A percentile compares a stretch with the other conserved stretches of the same genome.
phyloP scores from a whole-genome alignment of 1,140 invertebrate genomes.

The Sycophaga agraensis region DNA sequence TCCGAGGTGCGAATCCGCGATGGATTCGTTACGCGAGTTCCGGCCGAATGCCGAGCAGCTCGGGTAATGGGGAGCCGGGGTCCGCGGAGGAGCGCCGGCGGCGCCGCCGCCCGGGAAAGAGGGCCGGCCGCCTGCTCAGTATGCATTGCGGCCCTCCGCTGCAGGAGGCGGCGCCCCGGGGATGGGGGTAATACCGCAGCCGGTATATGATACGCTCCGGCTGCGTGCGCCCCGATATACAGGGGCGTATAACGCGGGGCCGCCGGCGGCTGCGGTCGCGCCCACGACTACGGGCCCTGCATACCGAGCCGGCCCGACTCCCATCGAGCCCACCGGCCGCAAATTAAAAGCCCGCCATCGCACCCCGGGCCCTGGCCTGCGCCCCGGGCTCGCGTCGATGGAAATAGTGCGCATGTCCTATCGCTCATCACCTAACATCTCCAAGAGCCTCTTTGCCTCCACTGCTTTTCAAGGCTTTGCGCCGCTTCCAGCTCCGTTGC shows the following conservation, averaged over 20 bases:
- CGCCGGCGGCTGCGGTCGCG: neutral
- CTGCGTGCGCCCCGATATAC: neutral
- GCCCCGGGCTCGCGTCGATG: too few relatives aligned
- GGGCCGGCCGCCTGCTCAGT: constrained; percentile 48
- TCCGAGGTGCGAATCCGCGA: too few relatives aligned
- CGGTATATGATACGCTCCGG: constrained; percentile 44
- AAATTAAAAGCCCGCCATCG: too few relatives aligned
- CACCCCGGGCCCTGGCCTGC: too few relatives aligned
- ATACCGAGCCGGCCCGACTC: neutral
- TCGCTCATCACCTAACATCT: too few relatives aligned
- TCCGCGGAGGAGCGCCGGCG: neutral
- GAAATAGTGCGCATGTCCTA: too few relatives aligned
- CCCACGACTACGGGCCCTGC: neutral
- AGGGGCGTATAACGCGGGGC: neutral
- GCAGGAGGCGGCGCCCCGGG: too few relatives aligned
- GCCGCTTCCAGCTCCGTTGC: too few relatives aligned
- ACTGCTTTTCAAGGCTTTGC: too few relatives aligned
- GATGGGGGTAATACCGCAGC: constrained; percentile 46
- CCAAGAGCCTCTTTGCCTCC: too few relatives aligned
- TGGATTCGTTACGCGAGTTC: too few relatives aligned
- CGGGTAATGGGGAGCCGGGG: constrained; percentile 48
- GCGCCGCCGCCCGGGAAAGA: constrained; percentile 31
- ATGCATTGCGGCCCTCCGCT: constrained; percentile 53
- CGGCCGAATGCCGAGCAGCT: constrained; percentile 22
- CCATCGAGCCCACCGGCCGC: too few relatives aligned